Percentiles rank a stretch among this genome's conserved stretches.
These are phyloP conservation scores for Drosophila novamexicana DNA, from an alignment of 1,140 invertebrate genomes.

Conservation along the genomic window DNA sequence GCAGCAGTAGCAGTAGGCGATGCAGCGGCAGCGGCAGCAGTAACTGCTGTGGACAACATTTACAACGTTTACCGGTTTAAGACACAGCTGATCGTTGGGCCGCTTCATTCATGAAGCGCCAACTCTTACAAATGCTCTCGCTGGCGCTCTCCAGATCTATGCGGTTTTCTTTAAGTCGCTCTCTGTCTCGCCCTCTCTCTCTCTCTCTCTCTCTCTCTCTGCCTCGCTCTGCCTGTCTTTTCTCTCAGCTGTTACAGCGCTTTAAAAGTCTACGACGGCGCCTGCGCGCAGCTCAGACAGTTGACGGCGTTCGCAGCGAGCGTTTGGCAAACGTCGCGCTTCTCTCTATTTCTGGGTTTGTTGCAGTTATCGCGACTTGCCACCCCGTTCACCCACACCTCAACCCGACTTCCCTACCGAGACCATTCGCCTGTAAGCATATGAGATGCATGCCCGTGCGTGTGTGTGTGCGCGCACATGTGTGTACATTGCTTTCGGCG, in stretches of 20 bases:
- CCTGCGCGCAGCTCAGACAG: slow-evolving; percentile 75
- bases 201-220: background rate
- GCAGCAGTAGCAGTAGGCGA: background rate
- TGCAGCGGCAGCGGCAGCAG: background rate
- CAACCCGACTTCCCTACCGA: background rate
- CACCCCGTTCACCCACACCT: background rate
- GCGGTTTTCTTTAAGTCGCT: background rate
- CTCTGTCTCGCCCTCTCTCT: slow-evolving; percentile 5
- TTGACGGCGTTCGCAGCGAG: slow-evolving; percentile 69
- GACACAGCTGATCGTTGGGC: slow-evolving; percentile 38
- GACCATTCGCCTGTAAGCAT: slow-evolving; percentile 12
- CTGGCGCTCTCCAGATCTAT: slow-evolving; percentile 11
- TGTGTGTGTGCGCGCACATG: slow-evolving; percentile 6
- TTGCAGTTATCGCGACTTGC: background rate
- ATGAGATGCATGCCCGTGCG: slow-evolving; percentile 3
- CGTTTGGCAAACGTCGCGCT: slow-evolving; percentile 67
- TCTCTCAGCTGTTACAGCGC: slow-evolving; percentile 33
- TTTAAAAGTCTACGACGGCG: slow-evolving; percentile 66
- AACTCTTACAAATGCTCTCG: background rate
- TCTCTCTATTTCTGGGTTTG: slow-evolving; percentile 29
- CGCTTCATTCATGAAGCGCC: slow-evolving; percentile 46
- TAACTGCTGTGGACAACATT: slow-evolving; percentile 4
- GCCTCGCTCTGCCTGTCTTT: background rate
- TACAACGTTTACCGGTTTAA: slow-evolving; percentile 52
- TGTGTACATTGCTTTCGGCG: slow-evolving; percentile 7